Evolutionary conservation across 2,888 invertebrate species (phyloP).

Genomic region (Leucoma salicis): DNA sequence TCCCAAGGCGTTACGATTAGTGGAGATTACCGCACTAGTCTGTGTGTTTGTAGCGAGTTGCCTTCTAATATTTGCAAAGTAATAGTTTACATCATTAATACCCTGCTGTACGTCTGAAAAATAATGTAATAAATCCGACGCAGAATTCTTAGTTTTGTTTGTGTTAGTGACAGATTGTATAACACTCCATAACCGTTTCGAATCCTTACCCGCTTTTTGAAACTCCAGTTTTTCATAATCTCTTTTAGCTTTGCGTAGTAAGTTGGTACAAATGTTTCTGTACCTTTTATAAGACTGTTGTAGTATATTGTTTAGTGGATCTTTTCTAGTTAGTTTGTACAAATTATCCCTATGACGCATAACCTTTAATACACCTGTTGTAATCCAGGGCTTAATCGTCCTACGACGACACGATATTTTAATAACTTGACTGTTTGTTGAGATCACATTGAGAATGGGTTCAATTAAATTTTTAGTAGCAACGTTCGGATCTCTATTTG

Average conservation of each 20-base stretch:
- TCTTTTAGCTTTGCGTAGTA: neutral
- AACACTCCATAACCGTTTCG: neutral
- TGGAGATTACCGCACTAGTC: too few relatives aligned
- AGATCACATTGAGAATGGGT: neutral
- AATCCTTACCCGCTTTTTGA: neutral
- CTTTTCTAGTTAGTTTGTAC: neutral
- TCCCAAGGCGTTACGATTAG: too few relatives aligned
- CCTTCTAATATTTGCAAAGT: too few relatives aligned
- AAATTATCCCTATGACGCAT: slow-evolving; percentile 1
- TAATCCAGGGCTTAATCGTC: neutral
- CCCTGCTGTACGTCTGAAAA: neutral
- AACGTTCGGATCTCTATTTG: too few relatives aligned
- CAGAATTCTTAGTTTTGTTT: neutral
- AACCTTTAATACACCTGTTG: neutral
- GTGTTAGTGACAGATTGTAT: neutral
- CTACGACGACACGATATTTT: neutral
- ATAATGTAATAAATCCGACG: neutral
- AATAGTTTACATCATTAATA: too few relatives aligned
- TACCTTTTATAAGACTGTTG: neutral
- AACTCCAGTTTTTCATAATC: neutral
- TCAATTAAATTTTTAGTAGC: neutral
- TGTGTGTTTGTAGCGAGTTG: too few relatives aligned
- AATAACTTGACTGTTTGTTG: neutral
- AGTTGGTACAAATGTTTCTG: neutral
- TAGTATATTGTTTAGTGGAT: neutral